A percentile compares a stretch with the other conserved stretches of the same genome.
Conservation (phyloP, 2,113 vertebrate genomes). For the Seriola quinqueradiata region DNA sequence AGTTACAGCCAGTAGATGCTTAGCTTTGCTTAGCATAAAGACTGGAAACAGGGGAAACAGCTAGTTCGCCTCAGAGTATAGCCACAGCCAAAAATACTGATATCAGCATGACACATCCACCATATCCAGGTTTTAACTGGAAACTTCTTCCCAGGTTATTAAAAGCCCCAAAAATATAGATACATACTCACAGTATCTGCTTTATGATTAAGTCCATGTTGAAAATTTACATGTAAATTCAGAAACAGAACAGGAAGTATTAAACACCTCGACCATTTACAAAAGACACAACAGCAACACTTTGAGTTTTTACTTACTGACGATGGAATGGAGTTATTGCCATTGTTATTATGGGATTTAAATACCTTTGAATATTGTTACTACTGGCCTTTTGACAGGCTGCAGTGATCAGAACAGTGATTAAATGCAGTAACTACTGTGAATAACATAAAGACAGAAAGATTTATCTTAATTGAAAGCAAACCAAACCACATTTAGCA, state of each 20-base stretch:
- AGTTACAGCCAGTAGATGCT: not conserved
- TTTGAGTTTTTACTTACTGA: not conserved
- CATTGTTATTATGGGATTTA: slow-evolving; percentile 8
- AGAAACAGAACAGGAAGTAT: not conserved
- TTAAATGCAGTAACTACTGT: too few species aligned
- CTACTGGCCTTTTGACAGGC: not conserved
- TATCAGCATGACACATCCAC: not conserved
- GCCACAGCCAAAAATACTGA: not conserved
- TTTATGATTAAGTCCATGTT: not conserved
- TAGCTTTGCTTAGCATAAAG: too few species aligned
- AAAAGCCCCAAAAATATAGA: not conserved
- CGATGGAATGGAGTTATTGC: not conserved
- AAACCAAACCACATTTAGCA: slow-evolving; percentile 10
- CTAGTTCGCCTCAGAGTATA: too few species aligned
- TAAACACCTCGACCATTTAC: not conserved
- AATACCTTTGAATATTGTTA: slow-evolving; percentile 3
- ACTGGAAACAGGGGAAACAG: not conserved
- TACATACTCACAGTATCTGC: not conserved
- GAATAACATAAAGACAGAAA: not conserved
- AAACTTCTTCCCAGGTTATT: not conserved
- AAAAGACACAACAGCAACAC: not conserved
- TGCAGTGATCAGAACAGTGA: not conserved
- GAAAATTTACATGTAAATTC: not conserved
- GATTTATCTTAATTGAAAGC: not conserved
- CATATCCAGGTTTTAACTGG: not conserved